Conservation (phyloP, 2,113 vertebrate genomes). For the Empidonax alnorum region DNA sequence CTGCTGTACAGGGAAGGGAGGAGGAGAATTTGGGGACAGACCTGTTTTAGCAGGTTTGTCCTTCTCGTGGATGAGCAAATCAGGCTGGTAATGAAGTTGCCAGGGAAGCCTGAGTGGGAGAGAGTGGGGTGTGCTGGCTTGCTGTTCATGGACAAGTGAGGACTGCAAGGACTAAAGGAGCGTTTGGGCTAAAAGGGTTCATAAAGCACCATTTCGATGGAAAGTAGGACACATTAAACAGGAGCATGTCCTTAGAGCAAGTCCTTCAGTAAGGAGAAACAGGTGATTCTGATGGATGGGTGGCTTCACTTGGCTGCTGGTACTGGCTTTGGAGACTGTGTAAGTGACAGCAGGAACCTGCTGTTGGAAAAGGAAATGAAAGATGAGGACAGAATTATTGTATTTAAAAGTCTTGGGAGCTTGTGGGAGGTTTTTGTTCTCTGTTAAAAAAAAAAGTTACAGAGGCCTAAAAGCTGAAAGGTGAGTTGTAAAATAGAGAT, state of each 20-base stretch:
- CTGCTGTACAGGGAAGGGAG: not conserved
- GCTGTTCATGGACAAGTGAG: not conserved
- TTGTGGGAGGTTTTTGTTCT: not conserved
- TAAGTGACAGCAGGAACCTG: not conserved
- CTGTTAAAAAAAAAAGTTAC: not conserved
- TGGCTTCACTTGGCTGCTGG: not conserved
- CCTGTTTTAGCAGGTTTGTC: not conserved
- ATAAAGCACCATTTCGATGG: not conserved
- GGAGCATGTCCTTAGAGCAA: not conserved
- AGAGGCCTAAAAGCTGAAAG: not conserved
- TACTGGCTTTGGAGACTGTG: not conserved
- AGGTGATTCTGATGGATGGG: no score
- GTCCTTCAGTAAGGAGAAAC: not conserved
- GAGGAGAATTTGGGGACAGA: not conserved
- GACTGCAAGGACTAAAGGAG: not conserved
- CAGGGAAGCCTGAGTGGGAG: not conserved
- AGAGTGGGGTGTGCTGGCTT: not conserved
- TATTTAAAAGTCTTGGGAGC: not conserved
- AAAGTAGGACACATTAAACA: not conserved
- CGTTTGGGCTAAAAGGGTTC: not conserved
- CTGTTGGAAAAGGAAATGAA: not conserved
- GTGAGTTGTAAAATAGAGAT: not conserved
- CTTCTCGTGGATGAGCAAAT: not conserved
- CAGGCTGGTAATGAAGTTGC: not conserved
- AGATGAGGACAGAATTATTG: not conserved